A percentile compares a stretch with the other conserved stretches of the same genome.
These are phyloP conservation scores for Burhinus oedicnemus DNA, from an alignment of 2,113 vertebrate genomes.

Conservation along the genomic window DNA sequence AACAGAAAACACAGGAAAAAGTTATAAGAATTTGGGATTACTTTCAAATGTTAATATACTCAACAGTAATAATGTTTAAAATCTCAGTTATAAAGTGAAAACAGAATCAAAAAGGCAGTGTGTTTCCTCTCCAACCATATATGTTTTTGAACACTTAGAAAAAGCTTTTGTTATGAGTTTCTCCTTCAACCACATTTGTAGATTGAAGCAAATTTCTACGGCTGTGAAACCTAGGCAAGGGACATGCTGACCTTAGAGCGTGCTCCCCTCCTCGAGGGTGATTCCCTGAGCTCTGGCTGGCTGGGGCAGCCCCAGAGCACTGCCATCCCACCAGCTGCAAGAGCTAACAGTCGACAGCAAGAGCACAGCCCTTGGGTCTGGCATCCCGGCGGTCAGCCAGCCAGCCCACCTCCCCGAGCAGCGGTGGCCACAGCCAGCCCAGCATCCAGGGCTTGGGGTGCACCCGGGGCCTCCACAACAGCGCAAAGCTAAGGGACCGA, in stretches of 20 bases:
- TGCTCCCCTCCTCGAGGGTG: not conserved
- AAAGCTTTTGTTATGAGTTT: not conserved
- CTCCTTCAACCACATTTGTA: not conserved
- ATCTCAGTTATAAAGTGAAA: not conserved
- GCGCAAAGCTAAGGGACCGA: fast-evolving
- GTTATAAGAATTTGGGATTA: not conserved
- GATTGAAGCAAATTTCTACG: not conserved
- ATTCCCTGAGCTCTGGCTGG: fast-evolving
- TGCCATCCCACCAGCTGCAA: not conserved
- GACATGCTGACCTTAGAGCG: not conserved
- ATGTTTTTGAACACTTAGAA: not conserved
- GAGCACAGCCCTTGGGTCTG: not conserved
- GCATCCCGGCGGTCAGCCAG: fast-evolving
- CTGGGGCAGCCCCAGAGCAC: not conserved
- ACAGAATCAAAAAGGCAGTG: not conserved
- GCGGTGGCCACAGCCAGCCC: not conserved
- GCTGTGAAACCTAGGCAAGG: not conserved
- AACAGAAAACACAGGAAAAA: not conserved
- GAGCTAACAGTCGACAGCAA: fast-evolving
- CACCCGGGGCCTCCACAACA: not conserved
- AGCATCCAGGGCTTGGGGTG: fast-evolving
- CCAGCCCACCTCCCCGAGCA: not conserved
- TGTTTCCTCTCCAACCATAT: not conserved
- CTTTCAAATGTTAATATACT: not conserved
- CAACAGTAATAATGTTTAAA: not conserved